Base-by-base conservation (phyloP, 2,888 invertebrate species). In the Apodemia zela region DNA sequence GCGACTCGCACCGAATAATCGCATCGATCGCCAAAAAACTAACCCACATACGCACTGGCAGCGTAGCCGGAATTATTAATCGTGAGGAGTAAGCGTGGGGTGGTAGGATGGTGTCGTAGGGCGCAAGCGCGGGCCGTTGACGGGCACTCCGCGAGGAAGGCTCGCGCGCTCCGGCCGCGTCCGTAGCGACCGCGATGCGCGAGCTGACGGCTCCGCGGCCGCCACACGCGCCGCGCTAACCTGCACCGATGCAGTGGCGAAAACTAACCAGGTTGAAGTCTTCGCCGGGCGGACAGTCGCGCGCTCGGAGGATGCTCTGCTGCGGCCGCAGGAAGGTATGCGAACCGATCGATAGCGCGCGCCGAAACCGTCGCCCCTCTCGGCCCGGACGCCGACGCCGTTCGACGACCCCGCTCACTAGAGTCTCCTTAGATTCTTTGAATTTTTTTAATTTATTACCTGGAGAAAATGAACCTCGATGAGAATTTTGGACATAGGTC, bases 291-390 rank as follows among this genome's bases (percentile, higher is more conserved):
- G 91, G 89, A 83, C 90, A 85, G 82, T 89, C 90, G 84, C 94
- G 95, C 93, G 95, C 95, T 94, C 95, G 95, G 94, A 95, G 95
- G 94, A 97, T 97, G 97, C 96, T 97, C 94, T 97, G 97, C 95
- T 97, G 97, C 95, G 97, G 97, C 94, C 96, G 97, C 93, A 96
- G 97, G 94, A 97, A 97, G 96, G 97, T 97, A 93, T 94, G 87
- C 82, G 81, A 80, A 82, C 74, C 85, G 92, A 85, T 92, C 92
- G 86, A 87, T 93, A 84, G 80, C 86, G 82, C 84, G 85, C 87
- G 87, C 88, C 89, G 85, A 85, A 88, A 87, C 86, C 82, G 82
- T 79, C 85, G 85, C 88, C 87, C 89, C 87, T 87, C 87, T 88
- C 89, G 85, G 82, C 83, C 84, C 87, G 85, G 85, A 83, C 86